Conservation (phyloP, 35 echinoderm and acorn worm species). For the Eucidaris tribuloides region DNA sequence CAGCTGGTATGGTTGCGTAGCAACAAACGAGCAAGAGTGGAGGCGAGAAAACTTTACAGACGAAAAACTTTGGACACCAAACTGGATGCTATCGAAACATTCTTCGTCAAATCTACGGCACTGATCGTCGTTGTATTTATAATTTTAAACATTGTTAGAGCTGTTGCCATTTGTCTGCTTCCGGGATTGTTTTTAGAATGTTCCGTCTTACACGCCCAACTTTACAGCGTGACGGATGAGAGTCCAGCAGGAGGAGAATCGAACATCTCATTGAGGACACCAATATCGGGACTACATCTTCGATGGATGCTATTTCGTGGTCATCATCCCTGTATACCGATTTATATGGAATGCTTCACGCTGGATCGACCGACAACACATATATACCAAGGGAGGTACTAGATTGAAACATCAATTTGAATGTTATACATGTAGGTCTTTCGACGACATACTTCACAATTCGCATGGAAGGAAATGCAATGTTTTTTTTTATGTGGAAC, state of each 20-base stretch:
- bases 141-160: not conserved
- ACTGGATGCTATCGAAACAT: not conserved
- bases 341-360: slow-evolving; percentile 15
- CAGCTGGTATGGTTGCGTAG: slow-evolving; percentile 10
- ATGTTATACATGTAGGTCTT: no score
- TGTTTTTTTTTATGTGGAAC: no score
- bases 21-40: not conserved
- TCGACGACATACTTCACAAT: no score
- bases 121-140: not conserved
- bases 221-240: no score
- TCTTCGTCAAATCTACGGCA: not conserved
- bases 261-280: not conserved
- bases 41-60: slow-evolving; percentile 7
- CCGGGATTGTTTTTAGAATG: slow-evolving; percentile 15
- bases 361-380: not conserved
- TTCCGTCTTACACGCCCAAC: no score
- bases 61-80: not conserved
- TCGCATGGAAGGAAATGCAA: no score
- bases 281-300: not conserved
- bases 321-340: not conserved
- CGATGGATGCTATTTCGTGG: slow-evolving; percentile 4
- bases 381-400: not conserved
- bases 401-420: no score
- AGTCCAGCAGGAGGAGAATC: no score
- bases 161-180: not conserved